phyloP scores from a whole-genome alignment of 2,113 vertebrate species.

The Xiphophorus maculatus region DNA sequence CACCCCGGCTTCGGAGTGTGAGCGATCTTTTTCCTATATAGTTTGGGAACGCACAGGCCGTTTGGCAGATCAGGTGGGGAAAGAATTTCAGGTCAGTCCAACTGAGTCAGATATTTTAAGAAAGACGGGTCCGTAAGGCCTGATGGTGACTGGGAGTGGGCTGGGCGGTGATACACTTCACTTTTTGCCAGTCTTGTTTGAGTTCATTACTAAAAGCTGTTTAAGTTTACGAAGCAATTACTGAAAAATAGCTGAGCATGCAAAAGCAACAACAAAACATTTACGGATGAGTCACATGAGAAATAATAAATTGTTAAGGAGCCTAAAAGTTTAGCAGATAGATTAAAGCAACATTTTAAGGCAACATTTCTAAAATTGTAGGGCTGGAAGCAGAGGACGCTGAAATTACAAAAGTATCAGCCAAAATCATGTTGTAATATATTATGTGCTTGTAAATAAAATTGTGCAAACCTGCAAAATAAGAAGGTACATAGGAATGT shows the following conservation, averaged over 20 bases:
- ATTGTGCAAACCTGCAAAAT: too few species aligned
- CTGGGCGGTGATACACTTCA: not conserved
- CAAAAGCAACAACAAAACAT: not conserved
- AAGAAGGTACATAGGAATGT: too few species aligned
- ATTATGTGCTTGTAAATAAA: too few species aligned
- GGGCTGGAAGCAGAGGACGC: not conserved
- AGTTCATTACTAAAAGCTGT: not conserved
- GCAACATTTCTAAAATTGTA: not conserved
- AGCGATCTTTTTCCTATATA: slow-evolving; percentile 49
- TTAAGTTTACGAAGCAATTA: not conserved
- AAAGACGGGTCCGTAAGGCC: slow-evolving; percentile 38
- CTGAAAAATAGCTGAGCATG: not conserved
- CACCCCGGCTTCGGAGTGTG: slow-evolving; percentile 59
- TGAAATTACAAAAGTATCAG: not conserved
- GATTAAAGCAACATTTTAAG: not conserved
- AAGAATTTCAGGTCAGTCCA: slow-evolving; percentile 75
- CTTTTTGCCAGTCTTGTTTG: not conserved
- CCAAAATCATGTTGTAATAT: too few species aligned
- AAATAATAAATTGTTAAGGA: too few species aligned
- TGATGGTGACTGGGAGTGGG: not conserved
- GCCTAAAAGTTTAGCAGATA: not conserved
- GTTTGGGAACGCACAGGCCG: slow-evolving; percentile 53
- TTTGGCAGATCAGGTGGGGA: slow-evolving; percentile 54
- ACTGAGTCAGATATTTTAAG: slow-evolving; percentile 45
- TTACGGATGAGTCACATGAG: not conserved